Conservation (phyloP, 2,888 invertebrate genomes). For the Microctonus hyperodae region DNA sequence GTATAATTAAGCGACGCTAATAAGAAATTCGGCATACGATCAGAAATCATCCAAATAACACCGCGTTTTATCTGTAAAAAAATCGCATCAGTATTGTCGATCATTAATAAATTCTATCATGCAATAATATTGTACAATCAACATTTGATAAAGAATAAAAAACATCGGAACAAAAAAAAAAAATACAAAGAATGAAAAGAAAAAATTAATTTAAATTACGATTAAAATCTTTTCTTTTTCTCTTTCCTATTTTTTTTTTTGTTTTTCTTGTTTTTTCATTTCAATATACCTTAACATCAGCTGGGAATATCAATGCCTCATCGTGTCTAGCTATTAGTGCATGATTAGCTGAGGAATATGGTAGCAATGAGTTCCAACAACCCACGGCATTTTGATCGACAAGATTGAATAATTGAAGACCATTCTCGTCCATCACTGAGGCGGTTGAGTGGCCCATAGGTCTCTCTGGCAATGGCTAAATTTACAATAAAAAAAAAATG, state of each 20-base stretch:
- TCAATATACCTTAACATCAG: constrained; percentile 74
- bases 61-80: constrained; percentile 71
- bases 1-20: constrained; percentile 74
- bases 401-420: constrained; percentile 78
- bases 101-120: neutral
- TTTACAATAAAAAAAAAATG: neutral
- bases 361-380: constrained; percentile 78
- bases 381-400: constrained; percentile 84
- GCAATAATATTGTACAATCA: too few relatives aligned
- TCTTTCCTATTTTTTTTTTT: neutral
- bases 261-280: neutral
- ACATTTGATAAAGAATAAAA: neutral
- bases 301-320: constrained; percentile 78
- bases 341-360: constrained; percentile 72
- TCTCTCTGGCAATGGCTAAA: constrained; percentile 67
- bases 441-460: constrained; percentile 75
- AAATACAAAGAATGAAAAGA: neutral
- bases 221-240: neutral
- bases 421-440: constrained; percentile 77
- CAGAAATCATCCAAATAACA: constrained; percentile 80
- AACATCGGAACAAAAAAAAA: neutral
- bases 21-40: constrained; percentile 82
- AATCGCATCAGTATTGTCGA: constrained; percentile 9
- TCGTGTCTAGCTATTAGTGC: constrained; percentile 79
- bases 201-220: neutral